Evolutionary conservation across 2,888 invertebrate genomes (phyloP), one percentile per base, ranked within the genome.

Genomic region (Synanthedon myopaeformis): DNA sequence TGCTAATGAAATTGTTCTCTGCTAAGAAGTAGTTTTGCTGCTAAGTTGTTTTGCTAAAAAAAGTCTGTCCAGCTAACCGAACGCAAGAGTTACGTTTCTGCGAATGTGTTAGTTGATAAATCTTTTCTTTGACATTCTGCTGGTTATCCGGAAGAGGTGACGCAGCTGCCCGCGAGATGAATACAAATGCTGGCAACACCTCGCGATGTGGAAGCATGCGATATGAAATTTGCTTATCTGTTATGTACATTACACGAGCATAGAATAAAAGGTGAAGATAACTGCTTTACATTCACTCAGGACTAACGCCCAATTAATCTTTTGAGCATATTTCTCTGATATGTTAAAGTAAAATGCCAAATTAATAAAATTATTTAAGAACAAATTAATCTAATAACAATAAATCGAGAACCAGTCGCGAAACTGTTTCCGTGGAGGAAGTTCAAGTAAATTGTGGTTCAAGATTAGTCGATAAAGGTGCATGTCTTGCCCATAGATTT

Each of bases 91-190:
- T 23, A 17, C 49, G 14, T 14, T 49, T 49, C 49, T 49, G 23
- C 17, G 5, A 17, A 14, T 13, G 23, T 19, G 19, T 35, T 49
- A 49, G 49, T 49, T 23, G 8, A 55, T 35, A 52, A 48, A 49
- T 19, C 49, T 49, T n/a, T 45, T 45, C 49, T 49, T 19, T 49
- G 49, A 55, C 53, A 51, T 56, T 56, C 57, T 58, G 61, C 57
- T 58, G 61, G 61, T 61, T 65, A 64, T 63, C 56, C 58, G 61
- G 58, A 52, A 54, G 60, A 63, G 65, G 66, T 66, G 66, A 65
- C 67, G 58, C 59, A 59, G 49, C 13, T 17, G 56, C 58, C 63
- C 61, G 62, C 59, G 64, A 66, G 62, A 60, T 68, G 71, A 69
- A 71, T 71, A 70, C 66, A 69, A 49, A 67, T 62, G 59, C 28